Conservation (phyloP, 1,140 invertebrate species). For the Euura lappo region DNA sequence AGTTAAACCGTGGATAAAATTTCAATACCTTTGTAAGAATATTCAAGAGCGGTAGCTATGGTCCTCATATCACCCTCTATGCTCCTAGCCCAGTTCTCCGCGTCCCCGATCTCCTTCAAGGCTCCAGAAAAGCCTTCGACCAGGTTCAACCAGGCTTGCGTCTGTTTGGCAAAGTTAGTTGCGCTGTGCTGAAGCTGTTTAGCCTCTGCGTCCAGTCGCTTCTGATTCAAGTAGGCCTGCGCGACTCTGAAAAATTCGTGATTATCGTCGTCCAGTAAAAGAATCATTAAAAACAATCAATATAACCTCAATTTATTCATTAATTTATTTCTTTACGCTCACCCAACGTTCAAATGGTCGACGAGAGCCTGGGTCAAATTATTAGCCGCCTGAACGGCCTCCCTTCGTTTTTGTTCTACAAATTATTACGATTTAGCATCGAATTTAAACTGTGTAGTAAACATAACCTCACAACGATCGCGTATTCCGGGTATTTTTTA, state of each 20-base stretch:
- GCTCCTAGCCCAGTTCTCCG: slow-evolving; percentile 97
- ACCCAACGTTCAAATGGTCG: slow-evolving; percentile 98
- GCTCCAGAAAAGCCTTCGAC: slow-evolving; percentile 96
- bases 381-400: slow-evolving; percentile 90
- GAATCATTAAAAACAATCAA: slow-evolving; percentile 15
- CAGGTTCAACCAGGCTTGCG: slow-evolving; percentile 92
- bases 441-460: no score
- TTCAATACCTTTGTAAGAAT: slow-evolving; percentile 87
- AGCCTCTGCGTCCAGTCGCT: slow-evolving; percentile 94
- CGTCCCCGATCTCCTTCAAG: slow-evolving; percentile 98
- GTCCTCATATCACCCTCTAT: slow-evolving; percentile 97
- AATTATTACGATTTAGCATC: slow-evolving; percentile 20
- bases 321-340: slow-evolving; percentile 43
- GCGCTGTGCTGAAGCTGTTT: slow-evolving; percentile 95
- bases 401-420: slow-evolving; percentile 88
- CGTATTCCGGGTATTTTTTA: no score
- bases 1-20: slow-evolving; percentile 23
- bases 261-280: not conserved
- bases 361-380: slow-evolving; percentile 93
- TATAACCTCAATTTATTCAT: slow-evolving; percentile 11
- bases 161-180: slow-evolving; percentile 94
- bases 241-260: slow-evolving; percentile 72
- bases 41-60: slow-evolving; percentile 91
- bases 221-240: slow-evolving; percentile 98
- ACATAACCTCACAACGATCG: no score